Evolutionary conservation across 1,140 invertebrate species (phyloP).

Genomic region (Coptotermes formosanus): DNA sequence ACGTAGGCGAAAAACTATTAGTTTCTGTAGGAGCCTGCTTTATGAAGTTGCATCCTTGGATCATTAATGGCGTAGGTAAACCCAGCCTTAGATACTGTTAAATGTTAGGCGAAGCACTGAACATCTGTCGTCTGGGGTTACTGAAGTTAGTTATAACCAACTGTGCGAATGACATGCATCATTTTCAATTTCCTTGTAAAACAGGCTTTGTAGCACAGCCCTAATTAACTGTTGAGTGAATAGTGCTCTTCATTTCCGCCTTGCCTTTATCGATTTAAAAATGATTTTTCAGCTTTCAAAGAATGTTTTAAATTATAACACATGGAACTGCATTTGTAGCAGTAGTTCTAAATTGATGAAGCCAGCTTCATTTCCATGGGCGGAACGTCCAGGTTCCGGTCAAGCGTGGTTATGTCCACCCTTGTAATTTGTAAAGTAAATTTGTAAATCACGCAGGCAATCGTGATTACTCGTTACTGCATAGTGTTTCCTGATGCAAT

Average conservation of each 20-base stretch:
- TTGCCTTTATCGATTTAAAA: conserved; percentile 1
- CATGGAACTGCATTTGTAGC: neutral
- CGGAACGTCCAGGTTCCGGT: neutral
- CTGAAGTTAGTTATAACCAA: too few relatives aligned
- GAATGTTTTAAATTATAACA: conserved; percentile 5
- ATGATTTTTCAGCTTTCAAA: neutral
- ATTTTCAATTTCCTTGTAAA: too few relatives aligned
- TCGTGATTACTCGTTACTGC: neutral
- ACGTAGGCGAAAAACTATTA: too few relatives aligned
- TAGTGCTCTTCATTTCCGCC: neutral
- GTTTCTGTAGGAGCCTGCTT: too few relatives aligned
- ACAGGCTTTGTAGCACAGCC: too few relatives aligned
- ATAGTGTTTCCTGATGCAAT: neutral
- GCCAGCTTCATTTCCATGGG: neutral
- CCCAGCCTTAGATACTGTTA: too few relatives aligned
- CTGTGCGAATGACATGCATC: too few relatives aligned
- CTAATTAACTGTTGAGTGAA: neutral
- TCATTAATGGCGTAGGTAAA: too few relatives aligned
- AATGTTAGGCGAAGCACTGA: too few relatives aligned
- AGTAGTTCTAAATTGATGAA: neutral
- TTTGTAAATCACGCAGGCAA: neutral
- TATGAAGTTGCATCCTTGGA: too few relatives aligned
- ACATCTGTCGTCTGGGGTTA: too few relatives aligned
- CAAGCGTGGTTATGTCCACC: conserved; percentile 4
- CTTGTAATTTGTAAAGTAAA: conserved; percentile 14